These are phyloP conservation scores for Apomyelois bistriatella DNA, from an alignment of 2,888 invertebrate genomes.

Conservation along the genomic window DNA sequence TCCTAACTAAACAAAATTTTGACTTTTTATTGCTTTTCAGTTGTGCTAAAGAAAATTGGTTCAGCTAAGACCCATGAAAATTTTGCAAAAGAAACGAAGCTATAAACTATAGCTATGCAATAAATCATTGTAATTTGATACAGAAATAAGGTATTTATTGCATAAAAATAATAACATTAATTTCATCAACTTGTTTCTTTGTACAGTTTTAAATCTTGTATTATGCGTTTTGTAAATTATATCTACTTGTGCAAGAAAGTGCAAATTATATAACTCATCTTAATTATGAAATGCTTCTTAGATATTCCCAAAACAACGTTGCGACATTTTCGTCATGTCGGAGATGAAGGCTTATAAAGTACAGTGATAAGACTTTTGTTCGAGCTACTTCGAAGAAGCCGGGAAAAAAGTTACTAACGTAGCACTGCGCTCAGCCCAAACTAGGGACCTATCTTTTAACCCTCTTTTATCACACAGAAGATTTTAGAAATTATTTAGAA, in stretches of 20 bases:
- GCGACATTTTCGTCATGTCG: neutral
- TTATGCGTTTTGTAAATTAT: too few relatives aligned
- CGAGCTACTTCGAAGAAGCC: slow-evolving; percentile 4
- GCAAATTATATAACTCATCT: too few relatives aligned
- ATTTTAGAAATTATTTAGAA: too few relatives aligned
- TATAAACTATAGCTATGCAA: too few relatives aligned
- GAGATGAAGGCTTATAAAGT: slow-evolving; percentile 14
- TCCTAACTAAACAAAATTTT: slow-evolving; percentile 11
- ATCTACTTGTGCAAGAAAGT: too few relatives aligned
- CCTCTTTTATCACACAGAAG: neutral
- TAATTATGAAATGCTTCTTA: neutral
- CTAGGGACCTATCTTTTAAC: slow-evolving; percentile 5
- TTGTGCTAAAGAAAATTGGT: neutral
- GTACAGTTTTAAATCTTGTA: too few relatives aligned
- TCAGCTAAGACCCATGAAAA: too few relatives aligned
- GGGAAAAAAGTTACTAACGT: slow-evolving; percentile 10
- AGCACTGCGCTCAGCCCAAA: neutral
- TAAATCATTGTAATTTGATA: too few relatives aligned
- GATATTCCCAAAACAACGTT: neutral
- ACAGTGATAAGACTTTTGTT: slow-evolving; percentile 15
- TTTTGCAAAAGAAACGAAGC: too few relatives aligned
- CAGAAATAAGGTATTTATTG: too few relatives aligned
- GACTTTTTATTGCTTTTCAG: slow-evolving; percentile 11
- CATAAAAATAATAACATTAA: too few relatives aligned
- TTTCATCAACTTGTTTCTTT: too few relatives aligned